Conservation (phyloP, 1,140 invertebrate species). For the Aphis gossypii region DNA sequence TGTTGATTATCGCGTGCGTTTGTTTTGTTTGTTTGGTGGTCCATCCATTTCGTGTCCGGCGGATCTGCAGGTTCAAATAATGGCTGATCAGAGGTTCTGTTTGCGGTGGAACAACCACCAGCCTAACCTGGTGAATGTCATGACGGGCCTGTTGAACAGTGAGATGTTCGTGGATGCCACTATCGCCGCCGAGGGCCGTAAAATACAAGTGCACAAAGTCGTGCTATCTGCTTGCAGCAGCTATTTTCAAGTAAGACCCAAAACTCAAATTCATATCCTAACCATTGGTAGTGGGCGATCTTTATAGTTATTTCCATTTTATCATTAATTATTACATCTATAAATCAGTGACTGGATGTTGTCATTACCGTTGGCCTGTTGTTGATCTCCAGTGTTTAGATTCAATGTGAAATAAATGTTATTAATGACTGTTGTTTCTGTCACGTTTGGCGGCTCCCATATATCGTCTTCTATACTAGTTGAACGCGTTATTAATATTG, state of each 20-base stretch:
- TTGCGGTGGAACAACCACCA: slow-evolving; percentile 89
- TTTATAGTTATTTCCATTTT: not conserved
- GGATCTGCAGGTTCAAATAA: slow-evolving; percentile 41
- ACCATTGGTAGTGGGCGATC: not conserved
- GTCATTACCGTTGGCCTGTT: not conserved
- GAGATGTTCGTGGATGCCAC: slow-evolving; percentile 89
- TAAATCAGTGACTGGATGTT: not conserved
- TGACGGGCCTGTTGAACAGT: slow-evolving; percentile 78
- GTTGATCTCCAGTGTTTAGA: not conserved
- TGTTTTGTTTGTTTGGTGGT: slow-evolving; percentile 1
- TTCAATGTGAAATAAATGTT: not conserved
- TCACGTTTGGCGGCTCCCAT: not conserved
- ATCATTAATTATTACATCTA: not conserved
- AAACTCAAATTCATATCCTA: not conserved
- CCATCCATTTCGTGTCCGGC: not conserved
- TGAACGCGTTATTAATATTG: not conserved
- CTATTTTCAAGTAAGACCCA: slow-evolving; percentile 77
- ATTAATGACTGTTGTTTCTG: not conserved
- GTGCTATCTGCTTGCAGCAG: slow-evolving; percentile 86
- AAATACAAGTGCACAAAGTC: slow-evolving; percentile 85
- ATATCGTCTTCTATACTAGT: not conserved
- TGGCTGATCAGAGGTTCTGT: slow-evolving; percentile 82
- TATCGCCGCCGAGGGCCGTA: slow-evolving; percentile 82
- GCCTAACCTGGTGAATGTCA: slow-evolving; percentile 86
- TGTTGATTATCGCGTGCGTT: slow-evolving; percentile 12